Conservation (phyloP, 2,113 vertebrate species). For the Chionomys nivalis region DNA sequence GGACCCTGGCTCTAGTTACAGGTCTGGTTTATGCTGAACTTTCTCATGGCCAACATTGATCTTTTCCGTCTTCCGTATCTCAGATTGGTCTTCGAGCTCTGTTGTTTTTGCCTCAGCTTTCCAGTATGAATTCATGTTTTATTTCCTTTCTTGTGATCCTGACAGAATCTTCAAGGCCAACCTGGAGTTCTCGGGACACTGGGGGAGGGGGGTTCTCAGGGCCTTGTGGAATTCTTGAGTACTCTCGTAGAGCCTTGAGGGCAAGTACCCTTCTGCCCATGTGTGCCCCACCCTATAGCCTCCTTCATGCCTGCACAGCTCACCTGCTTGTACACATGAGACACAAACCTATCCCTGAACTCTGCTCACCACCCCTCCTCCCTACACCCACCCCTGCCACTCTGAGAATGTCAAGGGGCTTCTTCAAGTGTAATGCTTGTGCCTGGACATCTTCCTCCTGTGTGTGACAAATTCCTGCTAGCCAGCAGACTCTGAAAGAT, state of each 20-base stretch:
- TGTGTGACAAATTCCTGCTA: not conserved
- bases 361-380: not conserved
- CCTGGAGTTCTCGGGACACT: no score
- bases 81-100: not conserved
- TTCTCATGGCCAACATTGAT: fast-evolving
- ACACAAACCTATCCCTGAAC: not conserved
- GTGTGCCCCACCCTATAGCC: not conserved
- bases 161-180: no score
- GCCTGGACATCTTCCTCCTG: not conserved
- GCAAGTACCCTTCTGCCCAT: not conserved
- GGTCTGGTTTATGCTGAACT: fast-evolving
- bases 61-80: not conserved
- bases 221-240: no score
- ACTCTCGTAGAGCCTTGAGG: not conserved
- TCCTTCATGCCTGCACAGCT: not conserved
- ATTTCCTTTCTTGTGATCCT: not conserved
- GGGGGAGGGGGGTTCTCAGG: not conserved
- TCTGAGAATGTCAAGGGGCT: not conserved
- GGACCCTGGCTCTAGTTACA: not conserved
- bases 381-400: no score
- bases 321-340: not conserved
- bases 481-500: not conserved
- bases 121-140: not conserved
- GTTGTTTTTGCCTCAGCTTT: not conserved
- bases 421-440: not conserved